These are phyloP conservation scores for Nasonia giraulti DNA, from an alignment of 1,140 invertebrate species.

Conservation along the genomic window DNA sequence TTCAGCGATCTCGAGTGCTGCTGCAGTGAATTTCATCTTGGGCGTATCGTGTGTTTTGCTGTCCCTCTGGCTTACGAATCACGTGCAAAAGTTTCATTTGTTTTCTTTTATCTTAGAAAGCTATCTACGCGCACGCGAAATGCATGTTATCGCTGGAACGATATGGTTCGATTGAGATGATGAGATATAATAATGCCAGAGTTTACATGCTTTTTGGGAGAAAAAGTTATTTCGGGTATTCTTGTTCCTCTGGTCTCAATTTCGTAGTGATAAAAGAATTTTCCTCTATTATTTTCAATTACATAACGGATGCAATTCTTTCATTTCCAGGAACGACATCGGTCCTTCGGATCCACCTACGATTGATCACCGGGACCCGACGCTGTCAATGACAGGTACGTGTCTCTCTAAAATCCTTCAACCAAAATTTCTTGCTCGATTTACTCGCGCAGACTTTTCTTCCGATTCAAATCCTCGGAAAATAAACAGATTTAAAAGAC, in stretches of 20 bases:
- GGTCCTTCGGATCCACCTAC: neutral
- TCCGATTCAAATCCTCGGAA: too few relatives aligned
- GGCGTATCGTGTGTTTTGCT: neutral
- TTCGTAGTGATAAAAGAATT: too few relatives aligned
- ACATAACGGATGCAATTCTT: neutral
- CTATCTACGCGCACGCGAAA: neutral
- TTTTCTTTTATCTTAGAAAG: neutral
- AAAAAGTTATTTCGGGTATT: too few relatives aligned
- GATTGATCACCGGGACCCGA: neutral
- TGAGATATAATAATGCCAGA: neutral
- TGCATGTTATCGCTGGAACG: neutral
- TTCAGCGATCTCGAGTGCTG: neutral
- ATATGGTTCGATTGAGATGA: too few relatives aligned
- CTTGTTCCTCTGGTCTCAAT: too few relatives aligned
- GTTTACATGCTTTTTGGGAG: neutral
- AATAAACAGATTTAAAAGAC: too few relatives aligned
- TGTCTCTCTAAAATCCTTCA: too few relatives aligned
- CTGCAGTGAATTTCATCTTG: neutral
- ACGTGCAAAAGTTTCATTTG: neutral
- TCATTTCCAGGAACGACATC: neutral
- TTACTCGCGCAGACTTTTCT: neutral
- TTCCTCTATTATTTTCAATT: neutral
- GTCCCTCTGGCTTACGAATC: neutral
- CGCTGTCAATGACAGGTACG: neutral
- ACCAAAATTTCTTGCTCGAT: neutral